phyloP scores from a whole-genome alignment of 2,797 vertebrate species.

The Epinephelus coioides region DNA sequence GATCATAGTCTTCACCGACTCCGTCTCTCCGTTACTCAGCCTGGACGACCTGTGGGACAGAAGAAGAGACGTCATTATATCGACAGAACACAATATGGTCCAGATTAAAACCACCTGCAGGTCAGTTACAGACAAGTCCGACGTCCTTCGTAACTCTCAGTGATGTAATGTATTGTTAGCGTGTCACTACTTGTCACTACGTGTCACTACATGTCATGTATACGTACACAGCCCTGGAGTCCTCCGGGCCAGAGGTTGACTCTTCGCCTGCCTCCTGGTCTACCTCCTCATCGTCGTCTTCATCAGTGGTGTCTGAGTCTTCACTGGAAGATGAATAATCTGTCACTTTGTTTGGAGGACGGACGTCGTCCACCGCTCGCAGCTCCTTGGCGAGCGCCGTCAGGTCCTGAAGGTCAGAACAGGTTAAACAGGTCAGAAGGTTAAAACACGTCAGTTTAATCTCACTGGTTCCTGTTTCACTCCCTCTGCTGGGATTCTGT shows the following conservation, averaged over 20 bases:
- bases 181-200: no score
- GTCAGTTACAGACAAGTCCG: no score
- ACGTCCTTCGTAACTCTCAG: no score
- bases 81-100: no score
- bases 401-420: constrained; percentile 88
- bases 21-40: constrained; percentile 96
- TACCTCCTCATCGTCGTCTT: constrained; percentile 97
- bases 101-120: no score
- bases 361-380: constrained; percentile 94
- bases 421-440: constrained; percentile 7
- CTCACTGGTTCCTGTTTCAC: neutral
- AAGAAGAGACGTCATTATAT: neutral
- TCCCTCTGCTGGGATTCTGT: neutral
- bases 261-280: constrained; percentile 97
- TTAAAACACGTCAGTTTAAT: constrained; percentile 3
- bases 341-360: constrained; percentile 96
- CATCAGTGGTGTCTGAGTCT: constrained; percentile 96
- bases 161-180: no score
- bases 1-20: constrained; percentile 96
- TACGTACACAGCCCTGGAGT: constrained; percentile 92
- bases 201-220: no score
- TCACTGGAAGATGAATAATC: constrained; percentile 99
- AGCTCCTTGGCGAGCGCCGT: constrained; percentile 97
- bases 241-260: constrained; percentile 95
- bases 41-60: constrained; percentile 81